Evolutionary conservation across 2,113 vertebrate species (phyloP), one percentile per base, ranked within the genome.

Genomic region (Poecile atricapillus): DNA sequence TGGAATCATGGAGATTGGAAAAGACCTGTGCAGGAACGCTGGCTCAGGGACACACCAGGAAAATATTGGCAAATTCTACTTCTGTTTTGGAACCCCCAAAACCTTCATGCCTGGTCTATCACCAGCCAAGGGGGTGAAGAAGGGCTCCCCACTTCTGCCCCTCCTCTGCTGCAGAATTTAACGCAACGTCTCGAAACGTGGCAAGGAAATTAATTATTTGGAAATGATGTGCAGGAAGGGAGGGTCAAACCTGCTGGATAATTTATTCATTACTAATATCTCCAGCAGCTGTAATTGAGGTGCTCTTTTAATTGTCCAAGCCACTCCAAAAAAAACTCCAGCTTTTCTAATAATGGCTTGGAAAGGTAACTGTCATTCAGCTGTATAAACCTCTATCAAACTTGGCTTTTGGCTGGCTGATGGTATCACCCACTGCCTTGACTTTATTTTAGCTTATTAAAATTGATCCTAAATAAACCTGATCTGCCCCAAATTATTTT

Each of bases 391-490:
- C 82, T 75, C 94, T 71, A 85, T 95, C 97, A 91, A 70, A 83
- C 53, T 9, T 89, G 90, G 76, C 82, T 96, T 96, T 95, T 89
- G 85, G 78, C 58, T 85, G 94, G 95, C 93, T 97, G 94, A 95
- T 94, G 91, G 71, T 80, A 96, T 96, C 92, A 92, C 90, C 93
- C 59, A 27, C 47, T 35, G 88, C 88, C 93, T 95, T 71, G 92
- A 77, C 96, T 97, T 95, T 95, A 97, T 97, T 97, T 96, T 93
- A 95, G 97, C 97, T 97, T 96, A 94, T 97, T 98, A 97, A 97
- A 97, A 98, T 90, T 91, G 97, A 98, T 96, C 92, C 97, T 97
- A 97, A 98, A 97, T 95, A 97, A 97, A 98, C 95, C 88, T 96
- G 97, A 98, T 97, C 96, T 96, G 91, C 58, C 60, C 93, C 68